phyloP scores from a whole-genome alignment of 2,888 invertebrate genomes.

The Volucella inanis region DNA sequence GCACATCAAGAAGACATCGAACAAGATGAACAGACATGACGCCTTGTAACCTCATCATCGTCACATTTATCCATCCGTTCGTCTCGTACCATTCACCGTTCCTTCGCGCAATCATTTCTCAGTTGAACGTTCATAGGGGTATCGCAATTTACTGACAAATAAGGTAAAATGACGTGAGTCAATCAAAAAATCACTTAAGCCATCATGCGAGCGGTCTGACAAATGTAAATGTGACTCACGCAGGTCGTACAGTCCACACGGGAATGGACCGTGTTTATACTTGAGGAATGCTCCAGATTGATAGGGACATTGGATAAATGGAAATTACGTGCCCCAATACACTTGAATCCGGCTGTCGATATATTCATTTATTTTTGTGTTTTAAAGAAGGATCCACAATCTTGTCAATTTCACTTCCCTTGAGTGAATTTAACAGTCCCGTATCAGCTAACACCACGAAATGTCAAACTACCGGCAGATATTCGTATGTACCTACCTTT shows the following conservation, averaged over 20 bases:
- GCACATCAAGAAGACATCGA: conserved; percentile 53
- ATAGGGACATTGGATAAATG: conserved; percentile 61
- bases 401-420: conserved; percentile 55
- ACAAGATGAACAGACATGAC: conserved; percentile 66
- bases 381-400: conserved; percentile 38
- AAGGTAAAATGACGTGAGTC: conserved; percentile 71
- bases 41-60: conserved; percentile 65
- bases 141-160: conserved; percentile 68
- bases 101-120: conserved; percentile 56
- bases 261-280: neutral
- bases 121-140: conserved; percentile 63
- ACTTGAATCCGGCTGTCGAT: conserved; percentile 53
- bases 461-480: conserved; percentile 15
- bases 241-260: conserved; percentile 40
- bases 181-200: conserved; percentile 75
- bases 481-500: neutral
- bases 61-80: conserved; percentile 46
- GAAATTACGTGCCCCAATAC: conserved; percentile 41
- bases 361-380: conserved; percentile 4
- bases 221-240: conserved; percentile 71
- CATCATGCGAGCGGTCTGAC: conserved; percentile 70
- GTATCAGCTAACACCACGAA: conserved; percentile 31
- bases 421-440: conserved; percentile 54
- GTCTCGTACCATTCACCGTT: conserved; percentile 52
- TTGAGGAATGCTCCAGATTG: conserved; percentile 49